Conservation (phyloP, 2,797 vertebrate genomes). For the Triplophysa bombifrons region DNA sequence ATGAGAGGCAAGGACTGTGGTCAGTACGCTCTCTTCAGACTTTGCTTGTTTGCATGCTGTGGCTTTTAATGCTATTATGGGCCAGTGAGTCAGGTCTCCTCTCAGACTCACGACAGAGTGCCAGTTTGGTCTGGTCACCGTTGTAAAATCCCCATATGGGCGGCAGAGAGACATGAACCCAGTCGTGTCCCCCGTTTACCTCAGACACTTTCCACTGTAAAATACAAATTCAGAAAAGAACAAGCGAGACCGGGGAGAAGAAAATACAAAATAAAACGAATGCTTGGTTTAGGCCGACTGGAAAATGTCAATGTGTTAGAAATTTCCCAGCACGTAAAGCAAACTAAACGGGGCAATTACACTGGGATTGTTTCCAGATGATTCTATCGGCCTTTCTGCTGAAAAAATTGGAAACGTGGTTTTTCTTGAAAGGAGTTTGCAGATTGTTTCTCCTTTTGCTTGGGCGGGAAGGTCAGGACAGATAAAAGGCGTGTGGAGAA, state of each 20-base stretch:
- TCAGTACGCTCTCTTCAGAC: constrained; percentile 25
- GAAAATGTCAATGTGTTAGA: constrained; percentile 69
- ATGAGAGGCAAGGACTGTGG: constrained; percentile 21
- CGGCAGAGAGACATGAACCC: constrained; percentile 27
- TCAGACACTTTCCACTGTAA: constrained; percentile 63
- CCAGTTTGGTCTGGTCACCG: constrained; percentile 20
- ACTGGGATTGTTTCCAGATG: constrained; percentile 72
- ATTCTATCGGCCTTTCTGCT: constrained; percentile 62
- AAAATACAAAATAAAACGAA: constrained; percentile 35
- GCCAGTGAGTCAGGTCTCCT: constrained; percentile 46
- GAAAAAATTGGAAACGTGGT: constrained; percentile 57
- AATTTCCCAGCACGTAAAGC: constrained; percentile 70
- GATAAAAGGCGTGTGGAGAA: constrained; percentile 14
- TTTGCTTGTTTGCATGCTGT: constrained; percentile 35
- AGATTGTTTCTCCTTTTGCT: constrained; percentile 50
- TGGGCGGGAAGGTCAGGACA: constrained; percentile 43
- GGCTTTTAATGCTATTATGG: constrained; percentile 50
- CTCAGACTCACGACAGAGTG: constrained; percentile 33
- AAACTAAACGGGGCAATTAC: constrained; percentile 69
- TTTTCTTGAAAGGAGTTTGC: constrained; percentile 51
- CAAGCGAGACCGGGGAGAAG: constrained; percentile 3
- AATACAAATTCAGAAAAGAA: constrained; percentile 47
- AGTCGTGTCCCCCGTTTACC: constrained; percentile 45
- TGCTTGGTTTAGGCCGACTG: constrained; percentile 56
- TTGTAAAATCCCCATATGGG: constrained; percentile 38